These are phyloP conservation scores for Mormyrus hasselquistii DNA, from an alignment of 2,797 vertebrate genomes.

Conservation along the genomic window DNA sequence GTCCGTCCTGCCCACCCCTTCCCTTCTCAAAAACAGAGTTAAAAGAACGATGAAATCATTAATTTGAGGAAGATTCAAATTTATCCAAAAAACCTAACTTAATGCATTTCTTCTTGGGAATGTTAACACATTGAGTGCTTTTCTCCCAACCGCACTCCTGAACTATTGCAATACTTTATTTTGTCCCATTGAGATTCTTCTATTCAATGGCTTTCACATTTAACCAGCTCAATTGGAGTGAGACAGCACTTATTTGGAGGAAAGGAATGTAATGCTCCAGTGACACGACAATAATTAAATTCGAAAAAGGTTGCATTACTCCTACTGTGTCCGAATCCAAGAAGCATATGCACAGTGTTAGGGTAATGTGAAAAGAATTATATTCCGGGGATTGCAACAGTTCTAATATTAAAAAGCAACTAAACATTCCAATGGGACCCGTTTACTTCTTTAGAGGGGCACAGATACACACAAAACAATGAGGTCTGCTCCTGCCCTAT, in stretches of 20 bases:
- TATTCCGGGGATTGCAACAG: neutral
- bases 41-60: constrained; percentile 55
- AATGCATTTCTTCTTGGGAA: constrained; percentile 56
- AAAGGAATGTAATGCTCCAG: constrained; percentile 63
- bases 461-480: constrained; percentile 39
- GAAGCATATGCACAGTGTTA: neutral
- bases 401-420: constrained; percentile 4
- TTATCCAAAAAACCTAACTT: constrained; percentile 49
- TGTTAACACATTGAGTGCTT: constrained; percentile 58
- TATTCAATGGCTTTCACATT: constrained; percentile 65
- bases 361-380: neutral
- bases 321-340: neutral
- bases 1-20: neutral
- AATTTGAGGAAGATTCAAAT: constrained; percentile 54
- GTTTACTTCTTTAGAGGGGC: neutral
- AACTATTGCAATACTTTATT: constrained; percentile 67
- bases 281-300: constrained; percentile 60
- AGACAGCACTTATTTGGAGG: constrained; percentile 63
- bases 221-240: constrained; percentile 65
- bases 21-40: constrained; percentile 49
- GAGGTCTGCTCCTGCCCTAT: constrained; percentile 33
- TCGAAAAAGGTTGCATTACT: constrained; percentile 38
- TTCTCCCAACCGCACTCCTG: constrained; percentile 56
- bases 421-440: constrained; percentile 11
- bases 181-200: constrained; percentile 63